Percentiles rank a stretch among this genome's conserved stretches.
Evolutionary conservation across 2,888 invertebrate species (phyloP).

Genomic region (Charanyca ferruginea): DNA sequence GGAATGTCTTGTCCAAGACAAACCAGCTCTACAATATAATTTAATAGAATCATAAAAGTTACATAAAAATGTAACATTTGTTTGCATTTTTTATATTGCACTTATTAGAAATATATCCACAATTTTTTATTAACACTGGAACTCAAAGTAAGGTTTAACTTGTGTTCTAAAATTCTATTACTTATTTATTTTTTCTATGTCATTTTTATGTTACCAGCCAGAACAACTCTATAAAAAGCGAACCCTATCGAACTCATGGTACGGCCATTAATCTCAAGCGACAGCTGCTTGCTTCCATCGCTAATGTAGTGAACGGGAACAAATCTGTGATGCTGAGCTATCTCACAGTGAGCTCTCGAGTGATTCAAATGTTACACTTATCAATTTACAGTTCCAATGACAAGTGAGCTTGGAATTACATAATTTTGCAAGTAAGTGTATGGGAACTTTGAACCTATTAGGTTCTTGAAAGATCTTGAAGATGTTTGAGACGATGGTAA

Average conservation of each 20-base stretch:
- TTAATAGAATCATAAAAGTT: no score
- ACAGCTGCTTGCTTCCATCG: constrained; percentile 73
- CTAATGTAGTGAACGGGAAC: constrained; percentile 77
- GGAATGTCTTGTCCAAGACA: no score
- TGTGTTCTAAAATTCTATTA: no score
- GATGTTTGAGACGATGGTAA: no score
- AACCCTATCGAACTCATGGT: constrained; percentile 58
- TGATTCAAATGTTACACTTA: constrained; percentile 47
- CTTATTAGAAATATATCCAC: no score
- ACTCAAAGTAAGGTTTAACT: no score
- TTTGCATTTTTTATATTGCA: no score
- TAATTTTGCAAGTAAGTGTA: neutral
- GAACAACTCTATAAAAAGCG: constrained; percentile 11
- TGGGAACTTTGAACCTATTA: neutral
- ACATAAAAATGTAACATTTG: no score
- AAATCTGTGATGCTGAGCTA: constrained; percentile 73
- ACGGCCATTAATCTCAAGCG: constrained; percentile 63
- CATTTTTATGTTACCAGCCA: neutral
- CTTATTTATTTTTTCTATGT: neutral
- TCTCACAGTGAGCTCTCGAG: constrained; percentile 36
- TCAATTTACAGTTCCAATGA: constrained; percentile 24
- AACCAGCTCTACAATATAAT: no score
- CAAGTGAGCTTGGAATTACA: neutral
- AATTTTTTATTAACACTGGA: no score
- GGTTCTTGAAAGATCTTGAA: neutral